Evolutionary conservation across 2,113 vertebrate species (phyloP).

Genomic region (Natator depressus): DNA sequence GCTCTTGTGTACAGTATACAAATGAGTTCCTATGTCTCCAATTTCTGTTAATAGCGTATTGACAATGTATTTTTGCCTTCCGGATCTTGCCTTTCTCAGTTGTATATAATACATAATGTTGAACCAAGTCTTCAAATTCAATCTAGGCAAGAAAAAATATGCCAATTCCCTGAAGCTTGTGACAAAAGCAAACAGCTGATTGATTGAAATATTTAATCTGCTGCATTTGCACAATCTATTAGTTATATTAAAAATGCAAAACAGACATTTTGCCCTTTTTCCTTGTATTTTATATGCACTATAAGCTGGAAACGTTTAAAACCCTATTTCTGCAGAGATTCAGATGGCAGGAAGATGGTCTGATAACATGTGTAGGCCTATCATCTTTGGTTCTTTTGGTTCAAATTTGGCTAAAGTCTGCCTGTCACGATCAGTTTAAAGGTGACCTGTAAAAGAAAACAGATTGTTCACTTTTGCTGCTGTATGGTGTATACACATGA

Average conservation of each 20-base stretch:
- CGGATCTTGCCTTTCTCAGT: not conserved
- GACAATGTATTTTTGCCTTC: slow-evolving; percentile 24
- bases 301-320: not conserved
- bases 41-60: slow-evolving; percentile 39
- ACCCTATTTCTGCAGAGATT: not conserved
- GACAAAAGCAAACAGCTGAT: slow-evolving; percentile 13
- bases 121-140: slow-evolving; percentile 10
- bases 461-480: not conserved
- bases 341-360: not conserved
- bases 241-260: slow-evolving; percentile 28
- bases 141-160: not conserved
- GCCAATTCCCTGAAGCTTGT: not conserved
- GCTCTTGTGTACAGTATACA: not conserved
- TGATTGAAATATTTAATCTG: not conserved
- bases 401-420: not conserved
- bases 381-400: not conserved
- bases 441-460: not conserved
- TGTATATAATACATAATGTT: slow-evolving; percentile 1
- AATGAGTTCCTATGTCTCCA: not conserved
- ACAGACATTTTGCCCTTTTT: not conserved
- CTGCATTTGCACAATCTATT: slow-evolving; percentile 5
- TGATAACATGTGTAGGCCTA: not conserved
- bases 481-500: not conserved
- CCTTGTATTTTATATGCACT: not conserved
- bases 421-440: not conserved